Evolutionary conservation across 2,888 invertebrate species (phyloP).

Genomic region (Maniola hyperantus): DNA sequence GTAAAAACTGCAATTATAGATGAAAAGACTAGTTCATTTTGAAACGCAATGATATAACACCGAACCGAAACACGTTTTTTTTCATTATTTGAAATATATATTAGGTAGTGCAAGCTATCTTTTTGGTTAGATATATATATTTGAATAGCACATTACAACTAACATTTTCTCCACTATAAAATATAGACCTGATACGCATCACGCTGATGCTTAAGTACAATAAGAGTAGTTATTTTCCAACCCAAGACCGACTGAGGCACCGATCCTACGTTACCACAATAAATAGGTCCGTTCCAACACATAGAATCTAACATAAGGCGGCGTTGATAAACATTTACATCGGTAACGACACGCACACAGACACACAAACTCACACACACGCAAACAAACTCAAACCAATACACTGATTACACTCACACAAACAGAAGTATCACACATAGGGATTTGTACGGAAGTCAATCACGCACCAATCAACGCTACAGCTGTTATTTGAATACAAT

Average conservation of each 20-base stretch:
- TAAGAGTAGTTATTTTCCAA: background rate
- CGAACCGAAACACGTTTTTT: background rate
- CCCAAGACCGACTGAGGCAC: background rate
- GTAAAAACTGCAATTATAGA: background rate
- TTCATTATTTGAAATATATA: background rate
- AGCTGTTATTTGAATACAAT: too few species aligned
- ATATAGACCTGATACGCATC: background rate
- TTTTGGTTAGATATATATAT: background rate
- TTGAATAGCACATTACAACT: too few species aligned
- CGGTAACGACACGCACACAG: background rate
- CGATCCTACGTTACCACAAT: slow-evolving; percentile 1
- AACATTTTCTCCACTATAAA: background rate
- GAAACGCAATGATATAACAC: background rate
- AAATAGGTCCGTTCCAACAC: slow-evolving; percentile 10
- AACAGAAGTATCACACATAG: background rate
- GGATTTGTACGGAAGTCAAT: too few species aligned
- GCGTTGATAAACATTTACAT: slow-evolving; percentile 5
- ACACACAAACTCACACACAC: background rate
- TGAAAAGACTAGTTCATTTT: background rate
- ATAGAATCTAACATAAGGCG: slow-evolving; percentile 12
- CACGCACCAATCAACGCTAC: too few species aligned
- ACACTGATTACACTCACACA: background rate
- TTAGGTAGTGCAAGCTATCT: background rate
- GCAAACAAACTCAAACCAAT: background rate
- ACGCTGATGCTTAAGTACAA: background rate